phyloP scores from a whole-genome alignment of 2,113 vertebrate species.

The Dissostichus mawsoni region DNA sequence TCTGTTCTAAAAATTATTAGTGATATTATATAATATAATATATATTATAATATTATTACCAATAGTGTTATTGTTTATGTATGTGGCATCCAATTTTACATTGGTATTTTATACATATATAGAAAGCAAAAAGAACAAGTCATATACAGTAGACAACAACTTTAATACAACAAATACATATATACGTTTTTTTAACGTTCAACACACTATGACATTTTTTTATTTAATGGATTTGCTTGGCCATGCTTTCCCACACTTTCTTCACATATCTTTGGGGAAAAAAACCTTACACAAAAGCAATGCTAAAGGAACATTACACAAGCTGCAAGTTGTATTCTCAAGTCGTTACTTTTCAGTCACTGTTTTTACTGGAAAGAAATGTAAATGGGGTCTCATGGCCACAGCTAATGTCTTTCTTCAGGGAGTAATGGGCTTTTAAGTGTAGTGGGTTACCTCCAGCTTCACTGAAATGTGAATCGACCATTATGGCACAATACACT shows the following conservation, averaged over 20 bases:
- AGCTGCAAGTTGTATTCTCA: conserved; percentile 29
- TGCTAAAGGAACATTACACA: conserved; percentile 7
- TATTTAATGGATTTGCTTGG: conserved; percentile 3
- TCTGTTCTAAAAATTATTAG: no score
- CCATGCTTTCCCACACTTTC: conserved; percentile 1
- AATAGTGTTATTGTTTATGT: background rate
- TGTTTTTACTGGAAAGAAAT: conserved; percentile 39
- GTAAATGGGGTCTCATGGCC: conserved; percentile 38
- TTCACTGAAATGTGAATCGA: conserved; percentile 69
- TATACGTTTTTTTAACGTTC: background rate
- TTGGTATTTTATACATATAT: background rate
- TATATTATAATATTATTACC: background rate
- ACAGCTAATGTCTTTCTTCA: conserved; percentile 66
- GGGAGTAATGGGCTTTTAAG: conserved; percentile 78
- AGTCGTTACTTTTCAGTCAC: conserved; percentile 51
- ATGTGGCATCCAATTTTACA: background rate
- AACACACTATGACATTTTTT: background rate
- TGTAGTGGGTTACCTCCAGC: conserved; percentile 65
- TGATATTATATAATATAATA: no score
- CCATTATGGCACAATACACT: conserved; percentile 54
- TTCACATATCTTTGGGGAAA: background rate
- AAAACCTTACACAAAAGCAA: background rate
- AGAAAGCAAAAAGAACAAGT: background rate
- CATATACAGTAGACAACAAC: background rate
- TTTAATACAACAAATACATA: background rate